A percentile compares a stretch with the other conserved stretches of the same genome.
These are phyloP conservation scores for Cynodonichthys magdalenae DNA, from an alignment of 2,797 vertebrate genomes.

Conservation along the genomic window DNA sequence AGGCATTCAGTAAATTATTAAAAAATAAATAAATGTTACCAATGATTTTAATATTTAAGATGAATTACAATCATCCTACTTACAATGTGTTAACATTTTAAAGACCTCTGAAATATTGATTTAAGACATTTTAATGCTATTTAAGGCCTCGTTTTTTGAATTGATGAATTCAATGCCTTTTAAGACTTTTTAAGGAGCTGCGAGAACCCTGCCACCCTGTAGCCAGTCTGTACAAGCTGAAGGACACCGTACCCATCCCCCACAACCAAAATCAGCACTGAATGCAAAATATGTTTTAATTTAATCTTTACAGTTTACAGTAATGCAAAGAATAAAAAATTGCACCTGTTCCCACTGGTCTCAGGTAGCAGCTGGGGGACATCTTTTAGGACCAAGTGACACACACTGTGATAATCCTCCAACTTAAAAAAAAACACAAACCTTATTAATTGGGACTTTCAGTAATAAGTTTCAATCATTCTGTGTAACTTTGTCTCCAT, in stretches of 20 bases:
- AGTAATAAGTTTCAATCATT: no score
- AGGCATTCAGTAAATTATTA: no score
- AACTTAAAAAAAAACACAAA: slow-evolving; percentile 73
- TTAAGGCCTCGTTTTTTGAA: no score
- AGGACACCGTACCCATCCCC: slow-evolving; percentile 47
- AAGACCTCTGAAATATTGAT: no score
- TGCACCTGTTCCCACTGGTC: slow-evolving; percentile 61
- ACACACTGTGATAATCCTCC: slow-evolving; percentile 87
- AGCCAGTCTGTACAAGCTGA: slow-evolving; percentile 48
- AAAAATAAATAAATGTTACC: no score
- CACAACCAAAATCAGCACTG: not conserved
- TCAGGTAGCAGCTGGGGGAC: slow-evolving; percentile 75
- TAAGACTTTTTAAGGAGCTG: no score
- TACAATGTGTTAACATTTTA: no score
- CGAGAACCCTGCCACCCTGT: no score
- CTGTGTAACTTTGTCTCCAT: not conserved
- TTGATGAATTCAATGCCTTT: no score
- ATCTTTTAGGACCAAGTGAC: slow-evolving; percentile 87
- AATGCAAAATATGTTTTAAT: not conserved
- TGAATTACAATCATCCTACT: no score
- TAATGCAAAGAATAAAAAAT: not conserved
- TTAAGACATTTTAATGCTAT: no score
- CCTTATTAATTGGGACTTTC: not conserved
- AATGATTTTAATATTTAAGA: no score
- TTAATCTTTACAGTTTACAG: not conserved